Percentiles rank a stretch among this genome's conserved stretches.
phyloP scores from a whole-genome alignment of 1,140 invertebrate genomes.

The Ladona fulva region DNA sequence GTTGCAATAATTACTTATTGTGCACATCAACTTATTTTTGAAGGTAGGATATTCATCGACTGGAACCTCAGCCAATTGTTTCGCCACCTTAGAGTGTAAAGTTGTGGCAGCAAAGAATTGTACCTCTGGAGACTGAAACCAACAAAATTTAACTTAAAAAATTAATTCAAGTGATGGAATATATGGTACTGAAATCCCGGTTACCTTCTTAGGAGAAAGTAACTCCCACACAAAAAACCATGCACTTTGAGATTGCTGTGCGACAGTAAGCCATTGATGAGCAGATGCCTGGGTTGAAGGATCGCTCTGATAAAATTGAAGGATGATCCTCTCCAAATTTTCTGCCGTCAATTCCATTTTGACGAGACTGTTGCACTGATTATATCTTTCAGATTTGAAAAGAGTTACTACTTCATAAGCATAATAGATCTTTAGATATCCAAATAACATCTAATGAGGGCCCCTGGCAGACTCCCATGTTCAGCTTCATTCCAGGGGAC shows the following conservation, averaged over 20 bases:
- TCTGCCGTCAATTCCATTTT: constrained; percentile 8
- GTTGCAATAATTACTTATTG: constrained; percentile 60
- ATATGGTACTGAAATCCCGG: constrained; percentile 17
- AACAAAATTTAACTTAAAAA: constrained; percentile 20
- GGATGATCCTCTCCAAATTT: neutral
- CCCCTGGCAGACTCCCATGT: no score
- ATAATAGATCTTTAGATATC: no score
- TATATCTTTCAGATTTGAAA: no score
- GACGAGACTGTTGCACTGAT: neutral
- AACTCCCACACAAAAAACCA: constrained; percentile 87
- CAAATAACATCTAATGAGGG: no score
- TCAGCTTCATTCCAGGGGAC: no score
- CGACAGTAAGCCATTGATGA: constrained; percentile 71
- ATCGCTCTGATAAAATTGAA: constrained; percentile 40
- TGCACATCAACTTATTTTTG: constrained; percentile 62
- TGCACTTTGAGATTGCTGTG: constrained; percentile 71
- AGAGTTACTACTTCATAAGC: no score
- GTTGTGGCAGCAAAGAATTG: constrained; percentile 89
- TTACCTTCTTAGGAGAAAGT: constrained; percentile 65
- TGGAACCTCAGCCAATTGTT: constrained; percentile 77
- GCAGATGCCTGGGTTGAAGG: constrained; percentile 51
- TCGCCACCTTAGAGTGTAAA: constrained; percentile 73
- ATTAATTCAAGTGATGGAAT: constrained; percentile 11
- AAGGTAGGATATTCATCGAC: constrained; percentile 61
- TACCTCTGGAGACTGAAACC: constrained; percentile 64